Percentiles rank a stretch among this genome's conserved stretches.
These are phyloP conservation scores for Micoletzkya japonica DNA, from an alignment of 2,888 invertebrate genomes.

Conservation along the genomic window DNA sequence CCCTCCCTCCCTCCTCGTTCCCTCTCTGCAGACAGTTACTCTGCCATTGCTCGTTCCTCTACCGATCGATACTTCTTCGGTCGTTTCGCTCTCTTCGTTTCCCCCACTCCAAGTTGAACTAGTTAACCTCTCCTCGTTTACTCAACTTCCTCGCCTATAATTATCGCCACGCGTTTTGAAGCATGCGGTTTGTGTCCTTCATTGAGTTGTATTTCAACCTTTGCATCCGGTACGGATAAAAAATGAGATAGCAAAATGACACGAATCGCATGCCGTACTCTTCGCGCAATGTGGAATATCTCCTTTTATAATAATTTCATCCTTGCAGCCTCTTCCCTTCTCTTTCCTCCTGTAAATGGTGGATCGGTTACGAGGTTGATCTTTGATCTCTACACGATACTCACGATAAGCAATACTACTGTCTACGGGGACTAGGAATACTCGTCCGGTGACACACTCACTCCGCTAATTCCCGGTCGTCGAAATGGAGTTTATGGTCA, in stretches of 20 bases:
- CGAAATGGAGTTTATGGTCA: constrained; percentile 56
- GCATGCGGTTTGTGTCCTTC: too few species aligned
- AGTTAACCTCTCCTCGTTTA: background rate
- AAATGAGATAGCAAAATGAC: too few species aligned
- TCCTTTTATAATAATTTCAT: too few species aligned
- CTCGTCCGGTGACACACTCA: background rate
- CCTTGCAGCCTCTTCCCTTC: too few species aligned
- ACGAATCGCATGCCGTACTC: too few species aligned
- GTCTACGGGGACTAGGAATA: background rate
- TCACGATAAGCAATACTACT: background rate
- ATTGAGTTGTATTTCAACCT: too few species aligned
- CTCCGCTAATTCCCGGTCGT: background rate
- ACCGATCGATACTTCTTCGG: too few species aligned
- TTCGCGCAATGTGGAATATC: too few species aligned
- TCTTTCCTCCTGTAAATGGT: constrained; percentile 21
- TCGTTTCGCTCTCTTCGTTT: background rate
- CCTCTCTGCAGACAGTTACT: too few species aligned
- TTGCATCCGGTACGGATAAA: too few species aligned
- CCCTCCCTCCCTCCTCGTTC: background rate
- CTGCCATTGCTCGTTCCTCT: too few species aligned
- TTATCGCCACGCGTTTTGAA: too few species aligned
- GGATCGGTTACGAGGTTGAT: constrained; percentile 22
- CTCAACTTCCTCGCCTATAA: background rate
- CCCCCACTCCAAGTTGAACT: background rate
- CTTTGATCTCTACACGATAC: background rate